Base-by-base conservation (phyloP, 2,888 invertebrate species). In the Cephus nigrinus region DNA sequence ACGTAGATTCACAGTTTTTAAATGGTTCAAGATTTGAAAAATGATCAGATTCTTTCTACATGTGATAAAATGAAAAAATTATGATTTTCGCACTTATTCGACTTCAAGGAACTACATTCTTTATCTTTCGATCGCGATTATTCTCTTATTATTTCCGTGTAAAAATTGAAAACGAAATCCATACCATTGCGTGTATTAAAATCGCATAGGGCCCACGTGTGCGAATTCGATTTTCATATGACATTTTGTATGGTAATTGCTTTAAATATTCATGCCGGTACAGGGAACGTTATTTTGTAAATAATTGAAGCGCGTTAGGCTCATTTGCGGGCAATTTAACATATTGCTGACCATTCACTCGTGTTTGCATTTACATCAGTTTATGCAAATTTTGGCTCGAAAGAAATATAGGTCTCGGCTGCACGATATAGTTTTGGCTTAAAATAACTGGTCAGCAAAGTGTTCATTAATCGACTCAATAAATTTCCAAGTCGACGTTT, bases 211-310 rank as follows among this genome's bases (percentile, higher is more conserved):
- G 9, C 23, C 55, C 4, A 9, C 55, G 9, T 55, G 23, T 55
- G 9, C 55, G 23, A 23, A 23, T 23, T 55, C 55, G 55, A 55
- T 55, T 9, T 55, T 55, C 40, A 23, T 55, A 23, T 23, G 9
- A 15, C 2, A 55, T 23, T 23, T 23, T 55, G 55, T 55, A 55
- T 55, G 23, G 23, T 23, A 55, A 23, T 55, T 55, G 55, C 55
- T 12, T 79, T 12, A 75, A 79, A 75, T 75, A 36, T 81, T 77
- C 76, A 35, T 69, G 55, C 73, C 82, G 84, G 85, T 86, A 86
- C 85, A 86, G 86, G 85, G 84, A 86, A 82, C 81, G 81, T 79
- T 69, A 55, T 55, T 55, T 23, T 55, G 23, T 55, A 23, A 23
- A 55, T 55, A 55, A 55, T 9, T 55, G 23, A 55, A 55, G 55